Evolutionary conservation across 2,888 invertebrate species (phyloP), one percentile per base, ranked within the genome.

Genomic region (Mesorhabditis belari): DNA sequence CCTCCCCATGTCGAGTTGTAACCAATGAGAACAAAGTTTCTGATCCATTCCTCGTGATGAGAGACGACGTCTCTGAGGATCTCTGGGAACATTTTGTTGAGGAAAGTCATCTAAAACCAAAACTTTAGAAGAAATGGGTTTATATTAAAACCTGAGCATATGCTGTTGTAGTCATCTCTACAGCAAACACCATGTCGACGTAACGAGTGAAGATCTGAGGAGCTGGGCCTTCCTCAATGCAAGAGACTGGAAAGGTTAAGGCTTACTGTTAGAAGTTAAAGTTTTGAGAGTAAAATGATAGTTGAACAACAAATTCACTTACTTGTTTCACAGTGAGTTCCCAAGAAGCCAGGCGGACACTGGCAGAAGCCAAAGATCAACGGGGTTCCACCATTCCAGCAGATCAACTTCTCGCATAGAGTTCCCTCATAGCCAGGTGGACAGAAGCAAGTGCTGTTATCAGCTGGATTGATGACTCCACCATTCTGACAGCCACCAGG

Each of bases 341-440:
- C 74, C 21, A 62, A 63, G 56, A 66, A 73, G 35, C 72, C 72
- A 52, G 65, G 60, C 21, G 70, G 63, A 54, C 76, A 76, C n/a
- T 60, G 54, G 44, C 76, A 76, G 27, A 54, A 60, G 57, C 65
- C 67, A 6, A 21, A 24, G 5, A n/a, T 9, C 19, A 52, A 35
- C 9, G 64, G 59, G 3, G 74, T 74, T 57, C 74, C 76, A 24
- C 74, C 74, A 35, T 76, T 76, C 55, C 61, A 69, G 60, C 76
- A 76, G 27, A 55, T 28, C 61, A 62, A 25, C 35, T 9, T 64
- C 52, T 73, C 62, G 60, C 76, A 76, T 26, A 70, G 61, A 1
- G 60, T 54, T 60, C 76, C 76, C n/a, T 62, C 61, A 59, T 58
- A 76, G 60, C 66, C 61, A 5, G 71, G 64, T 12, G 70, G 65